Conservation (phyloP, 1,140 invertebrate genomes). For the Bombus confusus region DNA sequence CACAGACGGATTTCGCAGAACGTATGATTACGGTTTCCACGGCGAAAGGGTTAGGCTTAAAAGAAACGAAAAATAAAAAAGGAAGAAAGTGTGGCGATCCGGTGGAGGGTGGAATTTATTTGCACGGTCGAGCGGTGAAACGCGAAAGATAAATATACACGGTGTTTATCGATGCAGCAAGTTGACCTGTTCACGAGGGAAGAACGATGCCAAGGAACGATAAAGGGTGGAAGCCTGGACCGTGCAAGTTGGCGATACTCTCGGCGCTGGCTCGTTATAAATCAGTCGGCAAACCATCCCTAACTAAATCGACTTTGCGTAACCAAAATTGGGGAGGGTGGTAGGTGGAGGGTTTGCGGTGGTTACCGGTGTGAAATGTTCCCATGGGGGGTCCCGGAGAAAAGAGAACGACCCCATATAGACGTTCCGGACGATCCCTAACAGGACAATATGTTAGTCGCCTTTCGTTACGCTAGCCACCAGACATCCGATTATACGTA, state of each 20-base stretch:
- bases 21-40: too few relatives aligned
- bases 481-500: conserved; percentile 69
- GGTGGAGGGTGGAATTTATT: conserved; percentile 15
- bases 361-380: conserved; percentile 83
- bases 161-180: conserved; percentile 23
- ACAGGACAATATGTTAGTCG: conserved; percentile 77
- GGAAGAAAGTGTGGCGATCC: not conserved
- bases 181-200: conserved; percentile 29
- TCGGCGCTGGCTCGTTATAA: conserved; percentile 71
- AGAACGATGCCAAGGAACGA: conserved; percentile 51
- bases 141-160: conserved; percentile 22
- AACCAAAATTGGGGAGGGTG: conserved; percentile 73
- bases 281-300: conserved; percentile 80
- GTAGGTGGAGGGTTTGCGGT: conserved; percentile 69
- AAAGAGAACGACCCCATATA: conserved; percentile 35
- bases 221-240: conserved; percentile 40
- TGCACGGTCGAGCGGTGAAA: not conserved
- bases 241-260: conserved; percentile 37
- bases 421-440: conserved; percentile 48
- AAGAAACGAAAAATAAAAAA: not conserved
- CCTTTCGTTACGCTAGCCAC: conserved; percentile 74
- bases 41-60: too few relatives aligned
- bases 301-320: conserved; percentile 81
- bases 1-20: too few relatives aligned
- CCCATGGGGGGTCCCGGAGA: conserved; percentile 79